phyloP scores from a whole-genome alignment of 1,140 invertebrate species.

The Macrobrachium rosenbergii region DNA sequence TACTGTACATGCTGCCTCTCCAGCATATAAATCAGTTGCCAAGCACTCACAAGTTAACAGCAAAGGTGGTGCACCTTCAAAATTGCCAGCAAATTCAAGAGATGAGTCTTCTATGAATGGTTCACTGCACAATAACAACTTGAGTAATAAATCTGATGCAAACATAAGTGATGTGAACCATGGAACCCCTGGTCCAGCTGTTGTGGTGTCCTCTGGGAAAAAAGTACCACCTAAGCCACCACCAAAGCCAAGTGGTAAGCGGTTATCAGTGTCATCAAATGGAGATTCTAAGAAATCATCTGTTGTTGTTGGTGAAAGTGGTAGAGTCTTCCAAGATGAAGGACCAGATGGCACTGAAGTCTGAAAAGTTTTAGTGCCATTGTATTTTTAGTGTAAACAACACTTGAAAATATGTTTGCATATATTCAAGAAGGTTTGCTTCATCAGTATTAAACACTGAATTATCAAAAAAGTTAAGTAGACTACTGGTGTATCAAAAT shows the following conservation, averaged over 20 bases:
- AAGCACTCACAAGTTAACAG: background rate
- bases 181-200: background rate
- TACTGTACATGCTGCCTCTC: conserved; percentile 27
- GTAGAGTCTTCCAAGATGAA: conserved; percentile 60
- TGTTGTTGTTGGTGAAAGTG: conserved; percentile 52
- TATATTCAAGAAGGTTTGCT: background rate
- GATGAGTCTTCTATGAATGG: conserved; percentile 37
- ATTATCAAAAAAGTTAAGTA: too few relatives aligned
- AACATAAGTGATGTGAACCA: conserved; percentile 16
- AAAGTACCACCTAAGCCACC: conserved; percentile 69
- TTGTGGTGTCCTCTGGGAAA: conserved; percentile 27
- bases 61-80: conserved; percentile 6
- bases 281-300: conserved; percentile 52
- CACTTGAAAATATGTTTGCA: background rate
- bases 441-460: too few relatives aligned
- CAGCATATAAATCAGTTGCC: conserved; percentile 31
- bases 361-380: conserved; percentile 52
- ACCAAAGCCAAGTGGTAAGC: conserved; percentile 68
- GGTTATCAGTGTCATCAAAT: conserved; percentile 54
- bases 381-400: background rate
- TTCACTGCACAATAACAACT: conserved; percentile 41
- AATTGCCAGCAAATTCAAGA: conserved; percentile 26
- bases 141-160: background rate
- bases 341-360: conserved; percentile 69
- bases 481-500: too few relatives aligned